A percentile compares a stretch with the other conserved stretches of the same genome.
These are phyloP conservation scores for Brachyopa scutellaris DNA, from an alignment of 2,888 invertebrate species.

Conservation along the genomic window DNA sequence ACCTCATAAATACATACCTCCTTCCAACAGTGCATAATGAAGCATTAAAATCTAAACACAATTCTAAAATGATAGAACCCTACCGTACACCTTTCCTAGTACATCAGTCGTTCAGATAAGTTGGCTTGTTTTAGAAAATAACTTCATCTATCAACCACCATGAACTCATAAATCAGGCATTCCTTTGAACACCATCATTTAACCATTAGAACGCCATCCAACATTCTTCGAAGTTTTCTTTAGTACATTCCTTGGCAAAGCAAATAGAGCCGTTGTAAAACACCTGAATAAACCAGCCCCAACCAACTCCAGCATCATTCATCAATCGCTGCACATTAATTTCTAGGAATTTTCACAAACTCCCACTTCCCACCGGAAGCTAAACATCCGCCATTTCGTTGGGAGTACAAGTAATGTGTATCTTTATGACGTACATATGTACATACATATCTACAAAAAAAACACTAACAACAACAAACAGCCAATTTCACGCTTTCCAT, in stretches of 20 bases:
- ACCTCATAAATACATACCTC: too few relatives aligned
- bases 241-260: constrained; percentile 43
- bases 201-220: constrained; percentile 32
- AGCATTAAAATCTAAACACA: too few relatives aligned
- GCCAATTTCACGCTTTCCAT: constrained; percentile 24
- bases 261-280: constrained; percentile 44
- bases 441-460: too few relatives aligned
- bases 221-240: constrained; percentile 56
- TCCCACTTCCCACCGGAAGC: constrained; percentile 67
- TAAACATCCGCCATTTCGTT: constrained; percentile 64
- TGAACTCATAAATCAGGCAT: constrained; percentile 39
- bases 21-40: too few relatives aligned
- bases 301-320: constrained; percentile 41
- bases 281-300: constrained; percentile 64
- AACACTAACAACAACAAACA: constrained; percentile 4
- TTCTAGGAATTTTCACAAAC: constrained; percentile 52
- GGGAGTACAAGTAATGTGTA: neutral
- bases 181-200: constrained; percentile 18
- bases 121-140: neutral
- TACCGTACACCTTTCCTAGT: too few relatives aligned
- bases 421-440: too few relatives aligned
- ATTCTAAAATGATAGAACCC: too few relatives aligned
- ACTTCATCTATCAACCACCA: neutral
- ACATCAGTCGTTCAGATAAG: too few relatives aligned
- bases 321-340: constrained; percentile 50